Percentiles rank a stretch among this genome's conserved stretches.
phyloP scores from a whole-genome alignment of 2,113 vertebrate species.

The Porphyrio hochstetteri region DNA sequence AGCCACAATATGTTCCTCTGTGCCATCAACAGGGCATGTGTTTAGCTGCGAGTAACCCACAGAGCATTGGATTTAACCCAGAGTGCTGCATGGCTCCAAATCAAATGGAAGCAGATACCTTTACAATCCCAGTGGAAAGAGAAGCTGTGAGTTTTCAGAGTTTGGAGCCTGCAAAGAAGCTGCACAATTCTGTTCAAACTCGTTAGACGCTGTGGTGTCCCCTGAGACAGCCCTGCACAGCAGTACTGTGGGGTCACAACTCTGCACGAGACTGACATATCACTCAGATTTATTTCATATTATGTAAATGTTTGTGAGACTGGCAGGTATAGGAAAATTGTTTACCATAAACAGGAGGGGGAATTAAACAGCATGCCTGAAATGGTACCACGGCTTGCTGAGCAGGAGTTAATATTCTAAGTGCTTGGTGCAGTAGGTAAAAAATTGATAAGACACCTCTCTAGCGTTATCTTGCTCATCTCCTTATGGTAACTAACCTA shows the following conservation, averaged over 20 bases:
- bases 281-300: background rate
- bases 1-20: accelerated
- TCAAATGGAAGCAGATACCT: background rate
- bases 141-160: background rate
- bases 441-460: background rate
- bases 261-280: background rate
- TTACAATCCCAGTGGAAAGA: background rate
- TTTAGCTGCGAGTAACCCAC: background rate
- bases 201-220: background rate
- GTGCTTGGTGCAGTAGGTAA: background rate
- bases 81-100: background rate
- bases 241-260: background rate
- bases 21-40: accelerated
- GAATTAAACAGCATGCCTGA: background rate
- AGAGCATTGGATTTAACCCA: background rate
- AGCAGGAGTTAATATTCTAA: background rate
- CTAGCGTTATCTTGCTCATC: background rate
- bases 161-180: background rate
- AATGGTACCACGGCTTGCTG: background rate
- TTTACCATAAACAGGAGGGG: background rate
- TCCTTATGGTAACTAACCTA: background rate
- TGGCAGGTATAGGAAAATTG: background rate
- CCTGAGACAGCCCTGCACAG: background rate
- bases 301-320: background rate
- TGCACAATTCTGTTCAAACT: background rate